These are phyloP conservation scores for Euplagia quadripunctaria DNA, from an alignment of 2,888 invertebrate genomes.

Conservation along the genomic window DNA sequence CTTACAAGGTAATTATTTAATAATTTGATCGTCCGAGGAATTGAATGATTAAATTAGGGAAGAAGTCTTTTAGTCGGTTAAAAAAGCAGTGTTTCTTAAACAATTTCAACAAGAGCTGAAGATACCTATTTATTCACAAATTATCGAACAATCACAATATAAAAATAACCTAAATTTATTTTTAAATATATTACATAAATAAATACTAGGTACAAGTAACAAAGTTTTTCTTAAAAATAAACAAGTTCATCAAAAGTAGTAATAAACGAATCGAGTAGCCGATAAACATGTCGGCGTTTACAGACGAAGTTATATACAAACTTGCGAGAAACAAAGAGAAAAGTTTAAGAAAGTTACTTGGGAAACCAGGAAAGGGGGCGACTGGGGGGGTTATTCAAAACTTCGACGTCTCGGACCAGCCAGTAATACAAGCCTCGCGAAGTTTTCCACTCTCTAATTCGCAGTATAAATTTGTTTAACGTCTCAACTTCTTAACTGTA, in stretches of 20 bases:
- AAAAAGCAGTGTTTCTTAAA: neutral
- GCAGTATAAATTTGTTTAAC: slow-evolving; percentile 87
- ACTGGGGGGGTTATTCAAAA: slow-evolving; percentile 75
- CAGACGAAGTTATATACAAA: slow-evolving; percentile 73
- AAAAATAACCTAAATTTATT: no score
- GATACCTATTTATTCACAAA: no score
- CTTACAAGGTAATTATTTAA: neutral
- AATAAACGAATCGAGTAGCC: slow-evolving; percentile 55
- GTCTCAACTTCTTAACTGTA: slow-evolving; percentile 86
- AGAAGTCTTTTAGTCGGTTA: neutral
- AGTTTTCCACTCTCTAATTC: slow-evolving; percentile 84
- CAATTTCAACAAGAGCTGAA: no score
- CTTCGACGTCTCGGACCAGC: slow-evolving; percentile 77
- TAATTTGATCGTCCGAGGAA: neutral
- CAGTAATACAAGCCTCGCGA: slow-evolving; percentile 74
- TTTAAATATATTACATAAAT: no score
- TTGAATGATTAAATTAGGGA: neutral
- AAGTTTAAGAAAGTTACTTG: slow-evolving; percentile 78
- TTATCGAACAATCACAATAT: no score
- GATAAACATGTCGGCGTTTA: slow-evolving; percentile 76
- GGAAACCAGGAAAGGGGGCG: slow-evolving; percentile 66
- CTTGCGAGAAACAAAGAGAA: slow-evolving; percentile 78
- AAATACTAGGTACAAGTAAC: no score
- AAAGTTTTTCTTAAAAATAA: no score
- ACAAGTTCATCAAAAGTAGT: slow-evolving; percentile 26